Conservation (phyloP, 2,113 vertebrate genomes). For the Platichthys stellatus region DNA sequence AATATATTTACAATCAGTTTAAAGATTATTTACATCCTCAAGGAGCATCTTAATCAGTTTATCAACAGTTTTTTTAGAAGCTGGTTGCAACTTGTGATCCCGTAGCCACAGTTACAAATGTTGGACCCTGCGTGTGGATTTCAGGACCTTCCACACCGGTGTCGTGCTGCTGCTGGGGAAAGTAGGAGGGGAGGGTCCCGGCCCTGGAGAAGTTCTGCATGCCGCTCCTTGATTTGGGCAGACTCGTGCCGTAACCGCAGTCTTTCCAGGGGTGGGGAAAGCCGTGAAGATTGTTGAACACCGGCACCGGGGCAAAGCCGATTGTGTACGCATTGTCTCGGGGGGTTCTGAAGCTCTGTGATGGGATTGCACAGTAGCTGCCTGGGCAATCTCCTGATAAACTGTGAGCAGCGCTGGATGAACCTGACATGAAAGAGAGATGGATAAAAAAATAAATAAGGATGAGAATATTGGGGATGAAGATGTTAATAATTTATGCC, state of each 20-base stretch:
- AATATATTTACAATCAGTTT: slow-evolving; percentile 2
- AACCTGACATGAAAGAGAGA: slow-evolving; percentile 66
- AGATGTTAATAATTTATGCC: slow-evolving; percentile 23
- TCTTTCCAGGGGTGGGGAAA: slow-evolving; percentile 65
- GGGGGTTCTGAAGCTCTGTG: slow-evolving; percentile 58
- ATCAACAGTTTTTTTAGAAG: slow-evolving; percentile 61
- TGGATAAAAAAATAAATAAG: slow-evolving; percentile 1
- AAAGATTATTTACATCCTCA: slow-evolving; percentile 39
- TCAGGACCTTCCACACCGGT: neutral
- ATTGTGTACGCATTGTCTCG: slow-evolving; percentile 72
- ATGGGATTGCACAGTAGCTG: slow-evolving; percentile 62
- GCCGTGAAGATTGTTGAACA: slow-evolving; percentile 61
- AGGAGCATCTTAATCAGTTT: neutral
- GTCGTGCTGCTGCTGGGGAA: slow-evolving; percentile 52
- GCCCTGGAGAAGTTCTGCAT: slow-evolving; percentile 70
- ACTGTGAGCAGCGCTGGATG: slow-evolving; percentile 52
- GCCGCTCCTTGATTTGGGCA: slow-evolving; percentile 51
- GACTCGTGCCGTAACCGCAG: slow-evolving; percentile 60
- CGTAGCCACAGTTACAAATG: slow-evolving; percentile 61
- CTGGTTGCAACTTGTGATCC: slow-evolving; percentile 77
- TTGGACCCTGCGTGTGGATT: slow-evolving; percentile 40
- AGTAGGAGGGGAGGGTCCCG: slow-evolving; percentile 72
- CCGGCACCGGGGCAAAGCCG: slow-evolving; percentile 70
- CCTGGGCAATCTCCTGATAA: slow-evolving; percentile 64
- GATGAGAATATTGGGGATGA: slow-evolving; percentile 10